phyloP scores from a whole-genome alignment of 2,888 invertebrate species.

The Eurytoma adleriae region DNA sequence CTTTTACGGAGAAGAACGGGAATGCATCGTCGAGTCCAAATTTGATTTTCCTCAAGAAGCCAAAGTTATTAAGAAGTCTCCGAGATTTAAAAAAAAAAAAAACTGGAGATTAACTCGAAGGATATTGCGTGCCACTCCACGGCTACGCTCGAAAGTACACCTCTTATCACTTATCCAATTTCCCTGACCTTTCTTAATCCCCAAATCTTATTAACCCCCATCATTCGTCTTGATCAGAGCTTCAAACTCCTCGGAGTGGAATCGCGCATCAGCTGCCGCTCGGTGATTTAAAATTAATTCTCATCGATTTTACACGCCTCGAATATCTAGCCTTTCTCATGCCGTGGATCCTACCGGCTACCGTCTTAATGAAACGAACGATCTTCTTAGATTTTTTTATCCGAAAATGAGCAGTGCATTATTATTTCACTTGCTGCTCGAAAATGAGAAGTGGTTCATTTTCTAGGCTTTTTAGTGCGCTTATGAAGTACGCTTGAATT shows the following conservation, averaged over 20 bases:
- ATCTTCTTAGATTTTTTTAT: background rate
- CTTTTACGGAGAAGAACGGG: no score
- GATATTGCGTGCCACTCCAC: background rate
- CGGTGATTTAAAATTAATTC: conserved; percentile 25
- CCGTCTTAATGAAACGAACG: conserved; percentile 2
- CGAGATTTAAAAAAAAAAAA: background rate
- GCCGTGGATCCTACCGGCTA: background rate
- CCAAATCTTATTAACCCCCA: conserved; percentile 14
- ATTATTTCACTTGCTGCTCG: background rate
- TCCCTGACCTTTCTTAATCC: conserved; percentile 4
- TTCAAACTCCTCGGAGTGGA: background rate
- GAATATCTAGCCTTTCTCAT: background rate
- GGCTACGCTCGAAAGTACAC: background rate
- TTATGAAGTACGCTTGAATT: no score
- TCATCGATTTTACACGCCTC: background rate
- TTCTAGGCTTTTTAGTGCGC: no score
- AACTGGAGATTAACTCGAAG: no score
- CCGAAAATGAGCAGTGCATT: background rate
- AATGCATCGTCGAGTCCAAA: background rate
- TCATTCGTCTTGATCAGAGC: conserved; percentile 30
- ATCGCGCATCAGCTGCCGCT: background rate
- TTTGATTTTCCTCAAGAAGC: background rate
- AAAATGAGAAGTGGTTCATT: background rate
- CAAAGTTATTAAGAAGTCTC: background rate
- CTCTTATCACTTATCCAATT: conserved; percentile 19